Evolutionary conservation across 2,113 vertebrate genomes (phyloP).

Genomic region (Aix galericulata): DNA sequence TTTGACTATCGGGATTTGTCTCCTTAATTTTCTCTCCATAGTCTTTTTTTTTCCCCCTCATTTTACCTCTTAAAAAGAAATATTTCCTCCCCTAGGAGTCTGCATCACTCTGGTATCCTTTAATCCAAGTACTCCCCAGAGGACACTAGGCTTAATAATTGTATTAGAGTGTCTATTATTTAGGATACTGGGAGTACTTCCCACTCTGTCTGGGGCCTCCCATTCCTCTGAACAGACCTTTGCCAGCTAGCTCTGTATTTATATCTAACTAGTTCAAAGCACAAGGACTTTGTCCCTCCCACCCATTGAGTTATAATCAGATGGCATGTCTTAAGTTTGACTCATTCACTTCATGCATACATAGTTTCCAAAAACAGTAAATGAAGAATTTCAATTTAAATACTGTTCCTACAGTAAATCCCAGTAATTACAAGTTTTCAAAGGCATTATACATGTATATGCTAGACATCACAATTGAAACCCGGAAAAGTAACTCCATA

Average conservation of each 20-base stretch:
- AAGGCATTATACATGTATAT: background rate
- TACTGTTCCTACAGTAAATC: background rate
- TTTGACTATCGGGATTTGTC: background rate
- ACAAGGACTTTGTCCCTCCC: constrained; percentile 47
- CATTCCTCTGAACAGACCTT: background rate
- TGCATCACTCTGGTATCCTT: background rate
- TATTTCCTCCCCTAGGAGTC: background rate
- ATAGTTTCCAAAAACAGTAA: background rate
- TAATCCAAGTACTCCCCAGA: background rate
- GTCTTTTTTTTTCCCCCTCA: background rate
- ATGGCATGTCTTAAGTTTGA: constrained; percentile 20
- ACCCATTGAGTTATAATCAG: constrained; percentile 15
- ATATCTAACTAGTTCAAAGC: constrained; percentile 8
- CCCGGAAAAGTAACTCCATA: background rate
- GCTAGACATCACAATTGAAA: background rate
- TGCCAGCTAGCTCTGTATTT: constrained; percentile 26
- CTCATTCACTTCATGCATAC: background rate
- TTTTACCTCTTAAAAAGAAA: background rate
- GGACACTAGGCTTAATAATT: constrained; percentile 8
- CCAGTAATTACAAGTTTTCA: background rate
- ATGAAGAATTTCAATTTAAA: constrained; percentile 6
- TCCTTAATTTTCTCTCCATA: background rate
- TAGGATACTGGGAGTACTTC: background rate
- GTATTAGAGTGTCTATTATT: background rate
- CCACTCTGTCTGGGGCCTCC: background rate